Evolutionary conservation across 2,888 invertebrate species (phyloP).

Genomic region (Nemapogon koenigi): DNA sequence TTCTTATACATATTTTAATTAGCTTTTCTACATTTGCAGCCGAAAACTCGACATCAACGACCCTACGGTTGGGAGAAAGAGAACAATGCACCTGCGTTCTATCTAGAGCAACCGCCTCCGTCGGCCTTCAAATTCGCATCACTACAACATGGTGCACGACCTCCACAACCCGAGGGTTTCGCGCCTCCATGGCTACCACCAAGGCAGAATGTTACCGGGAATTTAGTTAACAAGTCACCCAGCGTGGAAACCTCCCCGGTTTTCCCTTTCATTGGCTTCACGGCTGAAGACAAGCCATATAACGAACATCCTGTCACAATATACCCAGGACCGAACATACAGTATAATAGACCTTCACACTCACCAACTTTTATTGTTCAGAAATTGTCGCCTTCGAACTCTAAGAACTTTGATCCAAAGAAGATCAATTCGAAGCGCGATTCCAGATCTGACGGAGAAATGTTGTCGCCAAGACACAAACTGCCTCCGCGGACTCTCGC

Average conservation of each 20-base stretch:
- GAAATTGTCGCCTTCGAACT: conserved; percentile 48
- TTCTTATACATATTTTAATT: background rate
- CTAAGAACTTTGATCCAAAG: conserved; percentile 35
- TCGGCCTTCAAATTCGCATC: conserved; percentile 72
- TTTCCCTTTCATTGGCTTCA: conserved; percentile 57
- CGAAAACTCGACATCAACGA: conserved; percentile 77
- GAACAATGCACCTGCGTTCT: conserved; percentile 30
- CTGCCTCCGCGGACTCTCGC: conserved; percentile 74
- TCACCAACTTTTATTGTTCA: conserved; percentile 49
- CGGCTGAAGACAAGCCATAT: conserved; percentile 48
- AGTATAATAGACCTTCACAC: conserved; percentile 38
- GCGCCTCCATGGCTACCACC: conserved; percentile 51
- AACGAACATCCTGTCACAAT: conserved; percentile 74
- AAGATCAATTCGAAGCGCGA: conserved; percentile 40
- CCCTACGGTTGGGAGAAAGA: conserved; percentile 77
- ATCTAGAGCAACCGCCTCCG: conserved; percentile 63
- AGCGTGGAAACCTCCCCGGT: conserved; percentile 48
- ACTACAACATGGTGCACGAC: conserved; percentile 68
- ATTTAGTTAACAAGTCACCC: conserved; percentile 39
- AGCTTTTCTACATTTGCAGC: conserved; percentile 50
- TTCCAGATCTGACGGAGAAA: conserved; percentile 46
- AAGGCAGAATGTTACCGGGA: conserved; percentile 26
- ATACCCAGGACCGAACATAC: conserved; percentile 64
- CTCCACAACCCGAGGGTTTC: conserved; percentile 33
- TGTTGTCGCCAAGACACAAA: conserved; percentile 56